Base-by-base conservation (phyloP, 2,888 invertebrate genomes). In the Drosophila diplacantha region DNA sequence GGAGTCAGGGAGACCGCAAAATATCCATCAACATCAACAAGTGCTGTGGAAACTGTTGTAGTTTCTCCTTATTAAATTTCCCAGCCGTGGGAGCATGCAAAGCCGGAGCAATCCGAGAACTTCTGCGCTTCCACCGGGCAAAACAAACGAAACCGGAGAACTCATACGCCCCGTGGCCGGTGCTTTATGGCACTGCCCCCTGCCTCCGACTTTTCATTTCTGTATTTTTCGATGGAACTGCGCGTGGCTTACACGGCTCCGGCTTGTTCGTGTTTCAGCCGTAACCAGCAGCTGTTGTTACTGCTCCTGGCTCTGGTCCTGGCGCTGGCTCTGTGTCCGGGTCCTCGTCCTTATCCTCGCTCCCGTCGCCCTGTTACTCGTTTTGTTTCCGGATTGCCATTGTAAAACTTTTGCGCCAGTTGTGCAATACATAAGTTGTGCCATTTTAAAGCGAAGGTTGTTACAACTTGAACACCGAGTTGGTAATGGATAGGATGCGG, bases 1-100 rank as follows among this genome's bases (percentile, higher is more conserved):
- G 58, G 18, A 26, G 43, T 38, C 67, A 50, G 44, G 43, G 37
- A 24, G 60, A 64, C 60, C 58, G 32, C 69, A 66, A 29, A 52
- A 55, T 65, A 76, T 80, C 58, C 65, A 79, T 79, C 77, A 64
- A 39, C 74, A 76, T 69, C 69, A 80, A 72, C 73, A 74, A 67
- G 69, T 64, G 51, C 49, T 60, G 58, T 49, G 51, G 57, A 61
- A 55, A 50, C 56, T 58, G 29, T 46, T 14, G 66, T 70, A 60
- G 56, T 67, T 72, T 39, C 24, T 49, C 46, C 68, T 73, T 79
- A 76, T 79, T 82, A 76, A 82, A 76, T 80, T 82, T 73, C 57
- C 56, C 60, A 58, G 26, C 61, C 59, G 34, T 24, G 52, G 59
- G 54, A 49, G 38, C 61, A 61, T 74, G 61, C 57, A 47, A 50